Evolutionary conservation across 2,797 vertebrate genomes (phyloP), one percentile per base, ranked within the genome.

Genomic region (Apogon hyalosoma): DNA sequence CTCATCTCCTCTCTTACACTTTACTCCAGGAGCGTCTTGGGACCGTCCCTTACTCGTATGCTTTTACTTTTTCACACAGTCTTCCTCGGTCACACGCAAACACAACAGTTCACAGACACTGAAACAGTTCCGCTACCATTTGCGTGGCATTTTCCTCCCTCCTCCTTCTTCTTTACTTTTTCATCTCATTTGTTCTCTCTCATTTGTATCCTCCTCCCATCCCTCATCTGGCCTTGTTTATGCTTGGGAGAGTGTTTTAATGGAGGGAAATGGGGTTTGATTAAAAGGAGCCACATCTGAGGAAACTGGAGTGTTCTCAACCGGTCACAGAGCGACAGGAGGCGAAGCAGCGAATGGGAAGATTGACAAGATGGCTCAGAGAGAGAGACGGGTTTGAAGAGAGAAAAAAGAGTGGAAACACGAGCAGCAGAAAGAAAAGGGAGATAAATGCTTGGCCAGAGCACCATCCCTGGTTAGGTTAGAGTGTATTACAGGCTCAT

Each of bases 191-290:
- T 85, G 56, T 84, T 85, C 57, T 66, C 69, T 54, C 82, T 77
- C 53, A 24, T 83, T 84, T 79, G 73, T 58, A 39, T 38, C 53
- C 58, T 64, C 71, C 53, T 50, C 58, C 48, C 57, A 67, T 65
- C 62, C 33, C 48, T 79, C 67, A 73, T 71, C 77, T 69, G 69
- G 64, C 70, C n/a, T 4, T 82, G 69, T 86, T 86, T 82, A 79
- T 87, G 83, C 81, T 82, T 83, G 73, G 77, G 69, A 87, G 80
- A 83, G 71, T 28, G 58, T 83, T 88, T 86, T 86, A 83, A 85
- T 84, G 74, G 79, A 82, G 64, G 65, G 80, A 84, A 87, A 87
- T 80, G 56, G 56, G 65, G 69, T 76, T 87, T 90, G 76, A 85
- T 92, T 86, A 85, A 86, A 84, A 87, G 82, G 66, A 77, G 58